Evolutionary conservation across 2,113 vertebrate species (phyloP).

Genomic region (Vombatus ursinus): DNA sequence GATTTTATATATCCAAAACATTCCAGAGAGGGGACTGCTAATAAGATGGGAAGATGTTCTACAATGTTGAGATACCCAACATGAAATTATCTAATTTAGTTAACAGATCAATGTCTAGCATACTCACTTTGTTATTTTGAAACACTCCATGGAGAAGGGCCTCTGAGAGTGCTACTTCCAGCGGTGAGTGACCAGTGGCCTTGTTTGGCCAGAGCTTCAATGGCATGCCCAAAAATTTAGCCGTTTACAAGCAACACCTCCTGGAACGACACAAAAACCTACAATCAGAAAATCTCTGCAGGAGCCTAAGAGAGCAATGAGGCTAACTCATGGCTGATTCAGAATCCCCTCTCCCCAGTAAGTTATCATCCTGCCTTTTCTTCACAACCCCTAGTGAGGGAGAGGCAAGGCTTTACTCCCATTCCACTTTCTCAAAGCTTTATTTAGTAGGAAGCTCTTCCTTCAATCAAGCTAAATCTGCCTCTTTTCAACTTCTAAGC

Average conservation of each 20-base stretch:
- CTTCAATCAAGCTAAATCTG: not conserved
- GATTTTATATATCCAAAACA: conserved; percentile 1
- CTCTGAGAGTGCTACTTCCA: not conserved
- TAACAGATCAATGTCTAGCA: conserved; percentile 3
- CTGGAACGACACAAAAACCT: not conserved
- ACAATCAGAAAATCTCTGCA: not conserved
- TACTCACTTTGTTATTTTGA: not conserved
- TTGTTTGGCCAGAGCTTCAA: not conserved
- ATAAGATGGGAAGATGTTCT: conserved; percentile 2
- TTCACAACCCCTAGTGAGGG: not conserved
- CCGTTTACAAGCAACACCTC: not conserved
- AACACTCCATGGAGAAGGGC: not conserved
- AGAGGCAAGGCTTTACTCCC: not conserved
- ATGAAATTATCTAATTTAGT: conserved; percentile 32
- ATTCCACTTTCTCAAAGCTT: not conserved
- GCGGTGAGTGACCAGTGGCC: not conserved
- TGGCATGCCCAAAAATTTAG: not conserved
- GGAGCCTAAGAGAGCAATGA: not conserved
- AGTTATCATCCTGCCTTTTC: not conserved
- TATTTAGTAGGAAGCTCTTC: not conserved
- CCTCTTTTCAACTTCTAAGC: not conserved
- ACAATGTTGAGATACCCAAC: conserved; percentile 9
- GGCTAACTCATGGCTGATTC: not conserved
- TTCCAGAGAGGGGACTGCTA: not conserved
- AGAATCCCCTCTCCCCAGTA: not conserved